Evolutionary conservation across 1,140 invertebrate species (phyloP), one percentile per base, ranked within the genome.

Genomic region (Pseudoatta argentina): DNA sequence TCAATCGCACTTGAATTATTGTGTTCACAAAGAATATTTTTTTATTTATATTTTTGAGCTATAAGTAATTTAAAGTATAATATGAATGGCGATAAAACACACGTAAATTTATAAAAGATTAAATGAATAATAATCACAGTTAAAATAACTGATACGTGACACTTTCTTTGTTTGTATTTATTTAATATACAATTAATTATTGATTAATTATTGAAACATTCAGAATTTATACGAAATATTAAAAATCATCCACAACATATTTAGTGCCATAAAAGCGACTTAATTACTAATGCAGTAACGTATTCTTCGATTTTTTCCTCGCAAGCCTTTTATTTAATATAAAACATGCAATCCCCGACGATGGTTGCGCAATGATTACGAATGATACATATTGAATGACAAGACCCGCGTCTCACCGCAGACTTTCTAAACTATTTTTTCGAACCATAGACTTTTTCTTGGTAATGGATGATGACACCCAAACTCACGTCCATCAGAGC

Each of bases 341-440:
- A 75, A 88, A 88, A 18, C 59, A 51, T 72, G 72, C 34, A 4
- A 48, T 57, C 18, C 44, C 39, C 16, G 7, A 69, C n/a, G 64
- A 66, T 76, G 34, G 8, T 89, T 90, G 86, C 69, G 88, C 86
- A 90, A 90, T 51, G 27, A 30, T 44, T 55, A 69, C 34, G 24
- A 90, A 87, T 53, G 57, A 64, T 85, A 81, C 53, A 73, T 90
- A 89, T 87, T 86, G 79, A 81, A 75, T 89, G 57, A 85, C 75
- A 71, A 67, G 57, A 76, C 76, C 61, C 34, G 39, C 71, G 66
- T 72, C 64, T 63, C 39, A 18, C 61, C 16, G 24, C 63, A 53
- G 63, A 69, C 88, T 90, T 90, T 87, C 88, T 76, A 89, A 87
- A 76, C 44, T 83, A 71, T 83, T 89, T 89, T 72, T 59, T 16